phyloP scores from a whole-genome alignment of 2,888 invertebrate genomes.

The Bruchidius siliquastri region DNA sequence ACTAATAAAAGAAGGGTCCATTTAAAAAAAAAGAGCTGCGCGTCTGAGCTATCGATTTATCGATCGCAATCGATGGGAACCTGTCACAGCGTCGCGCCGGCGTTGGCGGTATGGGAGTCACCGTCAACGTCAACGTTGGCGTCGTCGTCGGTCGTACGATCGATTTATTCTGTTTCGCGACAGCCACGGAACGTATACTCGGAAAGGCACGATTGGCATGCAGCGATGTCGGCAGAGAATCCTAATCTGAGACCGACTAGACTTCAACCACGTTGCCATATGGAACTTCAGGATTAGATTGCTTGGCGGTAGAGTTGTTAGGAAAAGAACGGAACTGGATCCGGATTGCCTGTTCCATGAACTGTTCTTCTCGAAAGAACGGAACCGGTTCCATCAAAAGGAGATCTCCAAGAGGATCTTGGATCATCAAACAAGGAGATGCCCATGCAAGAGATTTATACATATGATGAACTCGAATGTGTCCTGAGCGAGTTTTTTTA shows the following conservation, averaged over 20 bases:
- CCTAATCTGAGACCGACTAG: background rate
- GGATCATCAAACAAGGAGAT: no score
- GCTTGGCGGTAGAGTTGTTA: no score
- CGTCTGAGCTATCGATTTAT: background rate
- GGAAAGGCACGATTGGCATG: background rate
- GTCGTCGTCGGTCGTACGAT: background rate
- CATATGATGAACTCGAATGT: no score
- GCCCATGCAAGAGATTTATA: no score
- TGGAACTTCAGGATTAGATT: background rate
- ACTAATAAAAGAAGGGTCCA: no score
- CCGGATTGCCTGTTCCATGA: no score
- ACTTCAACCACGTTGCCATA: background rate
- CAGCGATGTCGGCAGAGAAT: background rate
- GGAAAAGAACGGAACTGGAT: no score
- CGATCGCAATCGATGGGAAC: background rate
- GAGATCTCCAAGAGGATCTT: no score
- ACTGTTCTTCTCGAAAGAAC: no score
- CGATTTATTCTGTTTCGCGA: background rate
- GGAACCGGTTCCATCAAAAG: no score
- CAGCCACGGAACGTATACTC: background rate
- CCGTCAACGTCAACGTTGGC: background rate
- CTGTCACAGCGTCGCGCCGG: background rate
- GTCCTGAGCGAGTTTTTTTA: no score
- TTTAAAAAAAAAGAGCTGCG: no score
- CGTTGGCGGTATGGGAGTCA: background rate